Percentiles rank a stretch among this genome's conserved stretches.
These are phyloP conservation scores for Camptogramma bilineatum DNA, from an alignment of 2,888 invertebrate species.

Conservation along the genomic window DNA sequence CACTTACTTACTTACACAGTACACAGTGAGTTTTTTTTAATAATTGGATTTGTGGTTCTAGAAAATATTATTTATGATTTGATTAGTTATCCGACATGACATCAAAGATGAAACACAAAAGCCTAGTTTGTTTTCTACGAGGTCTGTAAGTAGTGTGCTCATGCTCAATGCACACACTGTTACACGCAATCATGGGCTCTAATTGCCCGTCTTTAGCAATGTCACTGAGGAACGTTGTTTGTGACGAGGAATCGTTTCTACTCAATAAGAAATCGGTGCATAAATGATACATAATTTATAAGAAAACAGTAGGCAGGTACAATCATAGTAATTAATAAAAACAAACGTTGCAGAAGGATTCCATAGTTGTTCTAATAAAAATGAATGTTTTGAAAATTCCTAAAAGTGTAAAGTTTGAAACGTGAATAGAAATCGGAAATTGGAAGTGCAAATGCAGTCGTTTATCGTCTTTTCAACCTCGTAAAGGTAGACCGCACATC, in stretches of 20 bases:
- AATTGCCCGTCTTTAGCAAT: not conserved
- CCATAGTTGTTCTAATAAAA: too few species aligned
- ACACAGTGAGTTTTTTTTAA: too few species aligned
- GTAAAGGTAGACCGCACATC: constrained; percentile 73
- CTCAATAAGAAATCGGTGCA: not conserved
- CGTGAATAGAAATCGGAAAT: constrained; percentile 39
- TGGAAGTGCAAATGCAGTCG: constrained; percentile 52
- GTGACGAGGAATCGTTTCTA: not conserved
- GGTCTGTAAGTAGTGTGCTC: not conserved
- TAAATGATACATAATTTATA: not conserved
- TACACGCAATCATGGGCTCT: constrained; percentile 1
- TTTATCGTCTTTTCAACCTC: constrained; percentile 64
- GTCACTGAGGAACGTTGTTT: not conserved
- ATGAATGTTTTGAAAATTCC: not conserved
- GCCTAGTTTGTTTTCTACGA: not conserved
- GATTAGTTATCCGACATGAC: too few species aligned
- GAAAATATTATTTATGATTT: too few species aligned
- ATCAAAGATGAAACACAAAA: not conserved
- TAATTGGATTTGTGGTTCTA: too few species aligned
- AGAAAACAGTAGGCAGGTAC: too few species aligned
- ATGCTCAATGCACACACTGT: constrained; percentile 1
- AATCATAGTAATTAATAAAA: too few species aligned
- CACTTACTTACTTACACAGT: too few species aligned
- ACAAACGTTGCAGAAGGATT: too few species aligned
- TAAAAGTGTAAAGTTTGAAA: not conserved